Evolutionary conservation across 2,888 invertebrate genomes (phyloP), one percentile per base, ranked within the genome.

Genomic region (Acleris literana): DNA sequence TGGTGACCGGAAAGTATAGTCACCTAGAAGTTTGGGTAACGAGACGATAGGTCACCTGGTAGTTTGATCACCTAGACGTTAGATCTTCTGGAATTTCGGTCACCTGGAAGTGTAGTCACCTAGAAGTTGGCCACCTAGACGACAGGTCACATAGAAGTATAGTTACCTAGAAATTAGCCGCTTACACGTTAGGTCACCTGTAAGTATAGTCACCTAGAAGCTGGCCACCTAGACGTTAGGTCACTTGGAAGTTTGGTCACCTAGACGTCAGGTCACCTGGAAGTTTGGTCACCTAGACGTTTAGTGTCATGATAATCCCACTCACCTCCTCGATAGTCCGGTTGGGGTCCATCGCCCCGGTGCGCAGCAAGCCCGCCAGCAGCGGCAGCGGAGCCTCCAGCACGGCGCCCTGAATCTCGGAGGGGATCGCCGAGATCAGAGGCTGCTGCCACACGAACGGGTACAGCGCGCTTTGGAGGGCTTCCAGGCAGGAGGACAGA

Each of bases 371-470:
- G 0, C 97, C 97, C 17, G 97, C 95, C 9, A 97, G 90, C 68
- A 95, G 95, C 0, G 97, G 97, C 59, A 96, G 94, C 0, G 97
- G 97, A 0, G 97, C 95, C 72, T 95, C 94, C 11, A 95, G 83
- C 62, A 95, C 93, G 72, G 95, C 96, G 55, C 95, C 90, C 69
- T 96, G 93, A 16, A 96, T 88, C 82, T 95, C 94, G 1, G 93
- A 84, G 0, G 97, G 97, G 16, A 97, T 90, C 59, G 96, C 94
- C 0, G 97, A 96, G 58, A 97, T 95, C 17, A 97, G 94, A 0
- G 96, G 96, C 78, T 97, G 97, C 63, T 96, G 97, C 97, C 97
- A 97, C 46, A 94, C 94, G 84, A 97, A 96, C 7, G 97, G 97
- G 84, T 96, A 97, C 5, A 97, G 88, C 39, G 96, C 93, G 33